phyloP scores from a whole-genome alignment of 1,140 invertebrate species.

The Drosophila suzukii region DNA sequence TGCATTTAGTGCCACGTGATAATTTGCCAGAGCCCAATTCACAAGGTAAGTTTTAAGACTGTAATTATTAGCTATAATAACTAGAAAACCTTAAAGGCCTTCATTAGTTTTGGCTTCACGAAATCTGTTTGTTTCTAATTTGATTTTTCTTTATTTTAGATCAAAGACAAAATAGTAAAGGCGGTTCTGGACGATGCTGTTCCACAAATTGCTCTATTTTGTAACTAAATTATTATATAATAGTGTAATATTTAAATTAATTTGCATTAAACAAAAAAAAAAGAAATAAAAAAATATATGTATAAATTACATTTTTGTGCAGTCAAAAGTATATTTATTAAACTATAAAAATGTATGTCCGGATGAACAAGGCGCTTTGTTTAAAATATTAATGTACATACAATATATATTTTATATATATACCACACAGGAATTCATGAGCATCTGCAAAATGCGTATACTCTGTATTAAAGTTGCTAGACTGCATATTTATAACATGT shows the following conservation, averaged over 20 bases:
- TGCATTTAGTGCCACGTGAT: slow-evolving; percentile 99
- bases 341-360: slow-evolving; percentile 33
- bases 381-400: slow-evolving; percentile 44
- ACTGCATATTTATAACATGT: slow-evolving; percentile 54
- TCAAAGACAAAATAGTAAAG: slow-evolving; percentile 97
- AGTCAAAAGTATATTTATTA: slow-evolving; percentile 48
- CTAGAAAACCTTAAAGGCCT: background rate
- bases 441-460: slow-evolving; percentile 43
- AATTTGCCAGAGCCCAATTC: slow-evolving; percentile 99
- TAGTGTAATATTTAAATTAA: slow-evolving; percentile 43
- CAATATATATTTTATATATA: slow-evolving; percentile 49
- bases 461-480: slow-evolving; percentile 50
- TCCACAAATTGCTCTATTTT: slow-evolving; percentile 95
- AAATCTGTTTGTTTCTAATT: background rate
- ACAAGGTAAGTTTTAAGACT: slow-evolving; percentile 89
- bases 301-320: slow-evolving; percentile 37
- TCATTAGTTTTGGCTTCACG: background rate
- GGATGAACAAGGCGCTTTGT: slow-evolving; percentile 30
- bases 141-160: slow-evolving; percentile 85
- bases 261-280: slow-evolving; percentile 25
- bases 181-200: slow-evolving; percentile 96
- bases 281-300: slow-evolving; percentile 10
- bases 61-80: background rate
- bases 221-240: slow-evolving; percentile 86
- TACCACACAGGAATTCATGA: slow-evolving; percentile 40